Evolutionary conservation across 92 coral and sea anemone genomes (phyloP), one percentile per base, ranked within the genome.

Genomic region (Metridium senile): DNA sequence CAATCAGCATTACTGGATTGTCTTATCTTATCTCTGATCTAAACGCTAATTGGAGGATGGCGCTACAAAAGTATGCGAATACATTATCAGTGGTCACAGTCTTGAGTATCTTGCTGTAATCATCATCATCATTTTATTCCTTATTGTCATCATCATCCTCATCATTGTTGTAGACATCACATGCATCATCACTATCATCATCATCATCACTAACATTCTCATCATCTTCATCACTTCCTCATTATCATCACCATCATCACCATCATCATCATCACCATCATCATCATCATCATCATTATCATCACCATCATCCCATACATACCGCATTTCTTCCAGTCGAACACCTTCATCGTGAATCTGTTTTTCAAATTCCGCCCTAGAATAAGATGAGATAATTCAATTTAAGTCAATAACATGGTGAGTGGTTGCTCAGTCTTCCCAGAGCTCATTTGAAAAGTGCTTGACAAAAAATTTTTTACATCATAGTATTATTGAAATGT

Each of bases 241-340:
- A 39, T 39, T 13, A 39, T 39, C 8, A 39, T 4, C 49, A 39
- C 49, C 13, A 4, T 39, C 49, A 39, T 39, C 49, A 39, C 49
- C 49, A 39, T 39, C 13, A 39, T 39, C 13, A 39, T 39, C 49
- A 39, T 39, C 49, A 39, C 13, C 49, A 39, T 39, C 49, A 39
- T 39, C 13, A 39, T 13, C 49, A 39, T 39, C 6, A 4, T 39
- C 49, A 39, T 6, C 8, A 13, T 13, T 13, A 39, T 13, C 49
- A 39, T 39, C 49, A 39, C 6, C 49, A 39, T 39, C 49, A 39
- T 39, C 13, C 13, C 49, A 39, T 39, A 39, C 59, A 13, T 74
- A 95, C 99, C 97, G 90, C 78, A 97, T 95, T 85, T 95, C 97
- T 58, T 95, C 97, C 11, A 95, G 91, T 56, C 94, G 91, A 45